Percentiles rank a stretch among this genome's conserved stretches.
phyloP scores from a whole-genome alignment of 2,113 vertebrate genomes.

The Aphelocoma coerulescens region DNA sequence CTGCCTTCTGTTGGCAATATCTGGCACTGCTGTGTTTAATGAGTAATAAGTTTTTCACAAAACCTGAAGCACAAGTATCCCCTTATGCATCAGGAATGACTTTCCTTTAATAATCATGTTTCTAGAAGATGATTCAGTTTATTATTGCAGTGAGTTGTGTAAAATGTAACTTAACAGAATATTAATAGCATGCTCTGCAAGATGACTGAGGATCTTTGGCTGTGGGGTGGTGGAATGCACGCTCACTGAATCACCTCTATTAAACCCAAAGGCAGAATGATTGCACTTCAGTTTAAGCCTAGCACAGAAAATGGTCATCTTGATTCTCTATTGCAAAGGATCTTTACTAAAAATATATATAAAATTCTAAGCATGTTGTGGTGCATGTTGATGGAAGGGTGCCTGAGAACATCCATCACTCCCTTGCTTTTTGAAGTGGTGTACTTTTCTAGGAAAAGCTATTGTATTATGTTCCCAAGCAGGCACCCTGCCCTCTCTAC shows the following conservation, averaged over 20 bases:
- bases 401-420: background rate
- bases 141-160: background rate
- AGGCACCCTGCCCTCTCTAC: background rate
- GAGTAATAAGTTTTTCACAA: constrained; percentile 13
- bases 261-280: background rate
- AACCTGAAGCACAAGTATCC: background rate
- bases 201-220: background rate
- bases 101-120: background rate
- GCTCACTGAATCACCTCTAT: background rate
- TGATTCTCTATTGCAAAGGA: background rate
- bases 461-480: background rate
- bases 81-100: background rate
- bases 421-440: background rate
- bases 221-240: background rate
- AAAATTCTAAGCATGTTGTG: background rate
- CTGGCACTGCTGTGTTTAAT: constrained; percentile 30
- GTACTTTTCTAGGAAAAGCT: background rate
- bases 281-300: background rate
- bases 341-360: background rate
- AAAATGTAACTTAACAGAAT: background rate
- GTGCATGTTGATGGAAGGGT: background rate
- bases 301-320: background rate
- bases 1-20: constrained; percentile 26
- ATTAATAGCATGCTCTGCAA: background rate
- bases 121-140: background rate